Evolutionary conservation across 53 echinoderm and acorn worm genomes (phyloP).

Genomic region (Holothuria scabra): DNA sequence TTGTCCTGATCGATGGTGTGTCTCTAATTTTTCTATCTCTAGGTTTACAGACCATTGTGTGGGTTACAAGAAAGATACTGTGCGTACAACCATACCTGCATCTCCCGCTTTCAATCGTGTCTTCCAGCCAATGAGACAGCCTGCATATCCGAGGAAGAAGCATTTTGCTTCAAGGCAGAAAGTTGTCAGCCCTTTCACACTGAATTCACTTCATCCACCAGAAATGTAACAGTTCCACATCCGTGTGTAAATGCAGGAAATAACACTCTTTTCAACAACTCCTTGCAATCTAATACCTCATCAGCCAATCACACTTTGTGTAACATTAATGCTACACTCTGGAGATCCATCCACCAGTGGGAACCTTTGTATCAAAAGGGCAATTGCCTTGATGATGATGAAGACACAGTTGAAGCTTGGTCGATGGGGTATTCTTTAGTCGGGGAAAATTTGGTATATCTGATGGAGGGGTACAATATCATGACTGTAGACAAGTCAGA

Average conservation of each 20-base stretch:
- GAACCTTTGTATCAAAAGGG: constrained; percentile 32
- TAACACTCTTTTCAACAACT: constrained; percentile 12
- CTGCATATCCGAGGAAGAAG: constrained; percentile 53
- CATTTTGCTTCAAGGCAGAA: constrained; percentile 63
- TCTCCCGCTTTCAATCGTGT: constrained; percentile 64
- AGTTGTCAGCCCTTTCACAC: constrained; percentile 70
- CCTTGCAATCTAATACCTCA: not conserved
- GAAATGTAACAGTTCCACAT: constrained; percentile 37
- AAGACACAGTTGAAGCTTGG: constrained; percentile 18
- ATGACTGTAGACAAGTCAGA: constrained; percentile 48
- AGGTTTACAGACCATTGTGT: constrained; percentile 80
- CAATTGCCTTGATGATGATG: not conserved
- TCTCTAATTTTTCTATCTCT: not conserved
- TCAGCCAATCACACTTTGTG: constrained; percentile 22
- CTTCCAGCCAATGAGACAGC: constrained; percentile 63
- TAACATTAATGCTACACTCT: constrained; percentile 24
- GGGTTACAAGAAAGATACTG: constrained; percentile 68
- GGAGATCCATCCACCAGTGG: constrained; percentile 34
- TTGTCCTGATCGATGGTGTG: too few species aligned
- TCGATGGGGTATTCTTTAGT: constrained; percentile 51
- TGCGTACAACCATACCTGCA: constrained; percentile 67
- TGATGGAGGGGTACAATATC: constrained; percentile 74
- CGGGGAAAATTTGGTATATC: constrained; percentile 64
- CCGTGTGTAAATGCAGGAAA: constrained; percentile 44
- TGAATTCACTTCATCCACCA: constrained; percentile 40